These are phyloP conservation scores for Eulacestoma nigropectus DNA, from an alignment of 2,113 vertebrate species.

Conservation along the genomic window DNA sequence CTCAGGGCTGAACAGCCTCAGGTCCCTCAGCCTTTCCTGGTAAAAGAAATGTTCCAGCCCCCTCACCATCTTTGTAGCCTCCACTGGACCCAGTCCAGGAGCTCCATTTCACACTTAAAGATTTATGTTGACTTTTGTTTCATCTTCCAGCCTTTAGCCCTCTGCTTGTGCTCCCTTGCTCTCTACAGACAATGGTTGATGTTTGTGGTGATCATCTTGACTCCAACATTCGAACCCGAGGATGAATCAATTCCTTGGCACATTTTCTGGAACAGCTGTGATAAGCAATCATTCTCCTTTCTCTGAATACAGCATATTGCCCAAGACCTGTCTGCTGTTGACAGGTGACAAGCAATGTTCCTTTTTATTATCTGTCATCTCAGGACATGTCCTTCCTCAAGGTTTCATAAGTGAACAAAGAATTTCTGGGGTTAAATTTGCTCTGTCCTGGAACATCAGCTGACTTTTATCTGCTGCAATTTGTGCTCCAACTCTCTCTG, in stretches of 20 bases:
- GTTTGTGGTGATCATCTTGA: not conserved
- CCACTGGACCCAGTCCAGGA: rapidly evolving
- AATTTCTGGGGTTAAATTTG: not conserved
- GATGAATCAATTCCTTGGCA: not conserved
- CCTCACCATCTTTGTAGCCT: not conserved
- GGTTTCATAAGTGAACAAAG: not conserved
- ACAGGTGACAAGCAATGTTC: not conserved
- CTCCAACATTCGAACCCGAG: not conserved
- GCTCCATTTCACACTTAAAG: not conserved
- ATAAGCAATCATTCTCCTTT: not conserved
- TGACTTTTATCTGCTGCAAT: not conserved
- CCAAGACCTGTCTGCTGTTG: not conserved
- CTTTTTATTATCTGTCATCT: not conserved
- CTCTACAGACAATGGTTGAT: not conserved
- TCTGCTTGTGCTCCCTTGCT: not conserved
- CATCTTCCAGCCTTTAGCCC: not conserved
- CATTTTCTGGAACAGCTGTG: not conserved
- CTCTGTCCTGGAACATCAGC: not conserved
- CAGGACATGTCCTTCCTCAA: not conserved
- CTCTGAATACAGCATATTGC: not conserved
- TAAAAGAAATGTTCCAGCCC: not conserved
- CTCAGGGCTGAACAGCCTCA: rapidly evolving
- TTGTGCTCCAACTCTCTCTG: not conserved
- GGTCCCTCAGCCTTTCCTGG: not conserved
- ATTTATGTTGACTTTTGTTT: not conserved